Conservation (phyloP, 2,797 vertebrate species). For the Buphagus erythrorhynchus region DNA sequence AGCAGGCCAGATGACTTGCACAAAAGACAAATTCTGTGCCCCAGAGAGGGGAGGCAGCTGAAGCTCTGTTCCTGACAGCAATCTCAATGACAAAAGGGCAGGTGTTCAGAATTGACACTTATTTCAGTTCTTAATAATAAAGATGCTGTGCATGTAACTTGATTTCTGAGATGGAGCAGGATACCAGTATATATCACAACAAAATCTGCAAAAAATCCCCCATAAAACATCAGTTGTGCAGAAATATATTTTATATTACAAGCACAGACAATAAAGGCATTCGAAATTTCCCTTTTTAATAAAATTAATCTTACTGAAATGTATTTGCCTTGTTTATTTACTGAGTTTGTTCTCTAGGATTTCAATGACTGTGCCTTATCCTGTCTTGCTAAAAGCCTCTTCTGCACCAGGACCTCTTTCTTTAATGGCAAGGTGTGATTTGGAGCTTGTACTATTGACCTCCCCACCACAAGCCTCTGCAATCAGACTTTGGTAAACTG, state of each 20-base stretch:
- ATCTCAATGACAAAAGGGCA: conserved; percentile 22
- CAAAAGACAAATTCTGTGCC: conserved; percentile 46
- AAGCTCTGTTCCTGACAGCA: conserved; percentile 52
- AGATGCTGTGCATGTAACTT: neutral
- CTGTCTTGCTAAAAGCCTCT: neutral
- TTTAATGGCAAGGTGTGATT: neutral
- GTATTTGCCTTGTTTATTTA: neutral
- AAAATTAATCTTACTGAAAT: neutral
- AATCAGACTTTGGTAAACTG: neutral
- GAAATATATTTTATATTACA: neutral
- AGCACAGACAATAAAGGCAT: neutral
- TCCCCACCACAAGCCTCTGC: neutral
- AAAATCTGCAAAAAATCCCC: neutral
- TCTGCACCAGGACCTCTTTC: neutral
- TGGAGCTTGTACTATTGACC: neutral
- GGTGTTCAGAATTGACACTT: conserved; percentile 19
- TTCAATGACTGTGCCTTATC: neutral
- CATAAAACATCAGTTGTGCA: neutral
- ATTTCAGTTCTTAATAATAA: neutral
- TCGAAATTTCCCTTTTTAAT: neutral
- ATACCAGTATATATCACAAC: neutral
- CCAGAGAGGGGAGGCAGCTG: conserved; percentile 18
- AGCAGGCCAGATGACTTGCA: conserved; percentile 45
- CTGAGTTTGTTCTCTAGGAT: neutral
- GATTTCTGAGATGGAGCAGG: conserved; percentile 35